Evolutionary conservation across 2,888 invertebrate genomes (phyloP).

Genomic region (Mayetiola destructor): DNA sequence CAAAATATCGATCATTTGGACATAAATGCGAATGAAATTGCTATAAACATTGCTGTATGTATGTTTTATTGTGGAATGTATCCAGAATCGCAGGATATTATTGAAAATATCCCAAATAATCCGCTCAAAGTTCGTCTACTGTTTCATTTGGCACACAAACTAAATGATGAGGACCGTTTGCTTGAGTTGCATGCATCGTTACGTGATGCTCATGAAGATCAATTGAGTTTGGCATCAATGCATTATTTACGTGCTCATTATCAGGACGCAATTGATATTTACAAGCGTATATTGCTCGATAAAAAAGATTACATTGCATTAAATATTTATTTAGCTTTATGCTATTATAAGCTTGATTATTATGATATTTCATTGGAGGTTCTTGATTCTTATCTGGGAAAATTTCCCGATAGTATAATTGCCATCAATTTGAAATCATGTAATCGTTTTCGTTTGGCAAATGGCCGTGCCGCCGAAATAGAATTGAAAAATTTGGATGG

Average conservation of each 20-base stretch:
- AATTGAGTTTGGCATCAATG: conserved; percentile 86
- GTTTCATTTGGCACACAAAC: conserved; percentile 89
- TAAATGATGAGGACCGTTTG: conserved; percentile 71
- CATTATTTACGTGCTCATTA: conserved; percentile 94
- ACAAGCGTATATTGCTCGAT: conserved; percentile 80
- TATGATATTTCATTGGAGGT: conserved; percentile 97
- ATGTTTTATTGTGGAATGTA: conserved; percentile 67
- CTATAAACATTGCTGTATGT: conserved; percentile 78
- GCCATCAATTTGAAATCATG: conserved; percentile 84
- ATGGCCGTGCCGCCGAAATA: conserved; percentile 86
- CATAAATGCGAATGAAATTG: conserved; percentile 46
- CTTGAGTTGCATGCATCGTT: conserved; percentile 73
- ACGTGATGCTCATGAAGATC: conserved; percentile 83
- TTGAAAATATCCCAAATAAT: conserved; percentile 50
- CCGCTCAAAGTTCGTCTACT: conserved; percentile 55
- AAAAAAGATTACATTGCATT: conserved; percentile 85
- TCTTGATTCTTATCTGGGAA: conserved; percentile 80
- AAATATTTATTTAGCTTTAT: conserved; percentile 92
- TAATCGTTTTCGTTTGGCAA: conserved; percentile 65
- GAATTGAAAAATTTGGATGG: conserved; percentile 72
- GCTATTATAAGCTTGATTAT: conserved; percentile 96
- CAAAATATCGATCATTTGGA: background rate
- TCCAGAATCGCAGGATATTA: conserved; percentile 47
- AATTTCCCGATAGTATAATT: conserved; percentile 83
- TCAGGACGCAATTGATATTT: conserved; percentile 96